Base-by-base conservation (phyloP, 1,140 invertebrate genomes). In the Ooceraea biroi region DNA sequence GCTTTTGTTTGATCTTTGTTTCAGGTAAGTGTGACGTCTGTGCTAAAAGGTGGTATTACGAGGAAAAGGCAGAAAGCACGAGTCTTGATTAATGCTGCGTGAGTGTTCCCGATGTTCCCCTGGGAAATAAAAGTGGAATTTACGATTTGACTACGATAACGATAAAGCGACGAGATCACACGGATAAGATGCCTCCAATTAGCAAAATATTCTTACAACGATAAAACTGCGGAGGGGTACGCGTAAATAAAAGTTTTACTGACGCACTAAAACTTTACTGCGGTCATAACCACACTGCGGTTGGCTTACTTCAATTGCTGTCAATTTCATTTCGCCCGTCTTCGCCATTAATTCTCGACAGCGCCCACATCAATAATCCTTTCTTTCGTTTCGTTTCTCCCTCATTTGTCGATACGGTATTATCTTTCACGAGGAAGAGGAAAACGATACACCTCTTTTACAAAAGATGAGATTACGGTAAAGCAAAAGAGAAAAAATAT, bases 201-300 rank as follows among this genome's bases (percentile, higher is more conserved):
- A 65, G 41, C 58, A 22, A 73, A 84, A 74, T 84, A 87, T 88
- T 85, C 74, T 74, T 61, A 55, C 55, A 27, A 36, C 41, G 61
- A 78, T 52, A 60, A 71, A 36, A 22, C 12, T 41, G 25, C 25
- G 11, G 22, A 57, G 52, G 17, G 69, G 44, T 12, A 55, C 11
- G 65, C 71, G 50, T 68, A 83, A 83, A 89, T 88, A 83, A 88
- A 88, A 88, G 52, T 89, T 88, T 88, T 80, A 88, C 55, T 25
- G 73, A 25, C 48, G 72, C n/a, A 71, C 46, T 88, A 85, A 89
- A 89, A 88, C 30, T 89, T 89, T 89, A 89, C 72, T 57, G 57
- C 68, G 48, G 61, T 63, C 60, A 78, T 88, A 88, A 88, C 72
- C 65, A 36, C 46, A 46, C 57, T 60, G 76, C 77, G 84, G 73